A percentile compares a stretch with the other conserved stretches of the same genome.
phyloP scores from a whole-genome alignment of 2,797 vertebrate genomes.

The Phoebastria nigripes region DNA sequence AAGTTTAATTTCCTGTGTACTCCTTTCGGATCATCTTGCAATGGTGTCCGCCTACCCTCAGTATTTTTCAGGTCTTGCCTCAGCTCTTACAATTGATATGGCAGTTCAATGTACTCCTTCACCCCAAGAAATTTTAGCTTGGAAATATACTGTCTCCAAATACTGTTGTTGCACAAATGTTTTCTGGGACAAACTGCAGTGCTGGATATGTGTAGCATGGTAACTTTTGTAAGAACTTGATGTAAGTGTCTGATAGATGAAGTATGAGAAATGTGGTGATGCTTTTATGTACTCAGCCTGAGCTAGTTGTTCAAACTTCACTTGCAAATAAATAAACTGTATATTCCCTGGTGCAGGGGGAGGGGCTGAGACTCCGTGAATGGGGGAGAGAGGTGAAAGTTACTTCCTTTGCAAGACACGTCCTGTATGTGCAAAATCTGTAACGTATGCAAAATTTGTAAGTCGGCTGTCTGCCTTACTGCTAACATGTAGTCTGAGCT shows the following conservation, averaged over 20 bases:
- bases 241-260: accelerated
- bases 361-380: neutral
- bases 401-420: neutral
- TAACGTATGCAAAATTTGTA: neutral
- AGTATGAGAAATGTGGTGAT: neutral
- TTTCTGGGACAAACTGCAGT: neutral
- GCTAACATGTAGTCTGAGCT: neutral
- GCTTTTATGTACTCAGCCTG: neutral
- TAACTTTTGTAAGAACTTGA: neutral
- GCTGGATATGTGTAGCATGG: accelerated
- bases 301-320: neutral
- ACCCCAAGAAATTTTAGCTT: neutral
- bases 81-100: neutral
- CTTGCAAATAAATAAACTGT: neutral
- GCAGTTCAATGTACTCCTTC: neutral
- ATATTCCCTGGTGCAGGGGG: neutral
- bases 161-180: neutral
- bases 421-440: neutral
- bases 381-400: neutral
- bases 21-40: neutral
- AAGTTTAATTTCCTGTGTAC: neutral
- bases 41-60: neutral
- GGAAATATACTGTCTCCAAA: neutral
- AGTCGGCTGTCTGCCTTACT: neutral
- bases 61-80: neutral